Percentiles rank a stretch among this genome's conserved stretches.
Evolutionary conservation across 1,140 invertebrate species (phyloP).

Genomic region (Portunus trituberculatus): DNA sequence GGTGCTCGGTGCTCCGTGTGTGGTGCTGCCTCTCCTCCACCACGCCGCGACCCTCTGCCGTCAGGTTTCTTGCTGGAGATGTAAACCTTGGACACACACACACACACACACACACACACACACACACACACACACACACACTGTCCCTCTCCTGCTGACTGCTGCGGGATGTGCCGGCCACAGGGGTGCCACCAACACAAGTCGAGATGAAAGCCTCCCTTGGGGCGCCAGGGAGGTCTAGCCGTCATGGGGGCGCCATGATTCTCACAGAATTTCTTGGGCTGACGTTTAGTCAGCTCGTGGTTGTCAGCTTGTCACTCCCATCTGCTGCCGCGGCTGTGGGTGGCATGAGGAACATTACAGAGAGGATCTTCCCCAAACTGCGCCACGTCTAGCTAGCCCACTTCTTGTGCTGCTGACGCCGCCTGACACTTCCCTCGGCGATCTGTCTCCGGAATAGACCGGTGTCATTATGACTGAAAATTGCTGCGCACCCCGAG

Average conservation of each 20-base stretch:
- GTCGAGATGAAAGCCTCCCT: too few relatives aligned
- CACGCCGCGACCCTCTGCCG: not conserved
- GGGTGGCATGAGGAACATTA: not conserved
- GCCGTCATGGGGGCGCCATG: too few relatives aligned
- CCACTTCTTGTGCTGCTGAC: not conserved
- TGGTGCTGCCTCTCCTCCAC: not conserved
- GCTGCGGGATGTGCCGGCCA: too few relatives aligned
- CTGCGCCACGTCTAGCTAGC: not conserved
- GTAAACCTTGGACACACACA: too few relatives aligned
- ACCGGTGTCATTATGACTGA: not conserved
- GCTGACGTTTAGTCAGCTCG: too few relatives aligned
- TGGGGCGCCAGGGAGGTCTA: too few relatives aligned
- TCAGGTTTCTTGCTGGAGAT: not conserved
- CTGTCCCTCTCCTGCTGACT: too few relatives aligned
- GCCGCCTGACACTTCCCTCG: not conserved
- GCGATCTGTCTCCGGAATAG: not conserved
- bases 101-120: too few relatives aligned
- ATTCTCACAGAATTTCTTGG: too few relatives aligned
- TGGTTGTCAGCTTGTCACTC: too few relatives aligned
- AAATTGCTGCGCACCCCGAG: slow-evolving; percentile 7
- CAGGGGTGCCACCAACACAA: too few relatives aligned
- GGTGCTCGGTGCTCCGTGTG: not conserved
- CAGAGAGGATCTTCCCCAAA: not conserved
- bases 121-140: too few relatives aligned
- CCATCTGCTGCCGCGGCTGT: not conserved